Evolutionary conservation across 2,797 vertebrate genomes (phyloP), one percentile per base, ranked within the genome.

Genomic region (Etheostoma nigrum): DNA sequence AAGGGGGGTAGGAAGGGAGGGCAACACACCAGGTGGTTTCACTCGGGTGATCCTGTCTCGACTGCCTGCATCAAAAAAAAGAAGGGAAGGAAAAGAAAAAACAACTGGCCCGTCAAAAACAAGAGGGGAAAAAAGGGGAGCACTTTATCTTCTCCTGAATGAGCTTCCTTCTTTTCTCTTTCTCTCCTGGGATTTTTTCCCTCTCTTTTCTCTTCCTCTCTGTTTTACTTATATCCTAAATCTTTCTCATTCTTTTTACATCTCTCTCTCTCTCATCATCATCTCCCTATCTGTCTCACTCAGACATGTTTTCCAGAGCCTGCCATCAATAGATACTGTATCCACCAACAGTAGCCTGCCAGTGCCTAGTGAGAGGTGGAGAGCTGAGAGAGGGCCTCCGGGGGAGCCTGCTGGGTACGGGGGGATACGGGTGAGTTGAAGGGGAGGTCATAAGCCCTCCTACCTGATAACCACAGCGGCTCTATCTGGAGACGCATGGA

Each of bases 251-350:
- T 85, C 78, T 63, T 59, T 51, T 58, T 62, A 30, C 40, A 30
- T 40, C 44, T 81, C 63, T 63, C 72, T 63, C 72, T 51, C 70
- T 74, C 85, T 90, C 91, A 91, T 94, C 89, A 88, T 90, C 85
- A 85, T 87, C 90, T 91, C 88, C 84, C 82, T 90, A 93, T 94
- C 89, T 85, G 82, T 92, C 93, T 94, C 87, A 87, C 90, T 93
- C 86, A 91, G 90, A 89, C 86, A 84, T 94, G 89, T 94, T 94
- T 95, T 95, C 89, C 90, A 93, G 75, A 72, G 80, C 83, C 85
- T 93, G 91, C 92, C 92, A 91, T 93, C 88, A 93, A 91, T 93
- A 94, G 94, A 95, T 94, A 95, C 93, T 55, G 91, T 95, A 94
- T 95, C 93, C 93, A 95, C 89, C 89, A 94, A 94, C 93, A 95